A percentile compares a stretch with the other conserved stretches of the same genome.
These are phyloP conservation scores for Liparis tanakae DNA, from an alignment of 2,797 vertebrate species.

Conservation along the genomic window DNA sequence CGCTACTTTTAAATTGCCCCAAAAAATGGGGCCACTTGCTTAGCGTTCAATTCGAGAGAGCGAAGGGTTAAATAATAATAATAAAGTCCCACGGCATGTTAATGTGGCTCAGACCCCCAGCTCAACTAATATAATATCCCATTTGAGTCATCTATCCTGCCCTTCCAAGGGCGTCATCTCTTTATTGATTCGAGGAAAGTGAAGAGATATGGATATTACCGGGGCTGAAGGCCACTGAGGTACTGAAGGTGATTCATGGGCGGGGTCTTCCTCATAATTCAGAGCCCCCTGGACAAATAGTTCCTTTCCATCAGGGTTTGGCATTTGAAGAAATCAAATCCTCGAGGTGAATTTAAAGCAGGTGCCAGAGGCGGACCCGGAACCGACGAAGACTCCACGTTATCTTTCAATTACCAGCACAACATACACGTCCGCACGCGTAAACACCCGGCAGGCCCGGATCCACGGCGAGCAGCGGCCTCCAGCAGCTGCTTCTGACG, in stretches of 20 bases:
- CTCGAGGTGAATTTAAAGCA: slow-evolving; percentile 76
- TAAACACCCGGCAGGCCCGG: slow-evolving; percentile 38
- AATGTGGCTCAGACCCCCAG: slow-evolving; percentile 51
- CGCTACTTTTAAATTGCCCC: neutral
- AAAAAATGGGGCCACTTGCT: neutral
- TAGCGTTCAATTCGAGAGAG: neutral
- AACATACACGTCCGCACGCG: slow-evolving; percentile 50
- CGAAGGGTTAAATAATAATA: too few species aligned
- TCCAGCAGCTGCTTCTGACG: slow-evolving; percentile 38
- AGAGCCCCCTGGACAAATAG: slow-evolving; percentile 70
- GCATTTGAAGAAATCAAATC: slow-evolving; percentile 81
- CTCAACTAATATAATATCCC: slow-evolving; percentile 71
- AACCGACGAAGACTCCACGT: slow-evolving; percentile 48
- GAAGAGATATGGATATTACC: slow-evolving; percentile 80
- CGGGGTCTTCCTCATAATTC: slow-evolving; percentile 74
- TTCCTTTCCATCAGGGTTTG: slow-evolving; percentile 77
- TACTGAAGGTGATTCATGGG: slow-evolving; percentile 78
- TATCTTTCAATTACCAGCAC: slow-evolving; percentile 74
- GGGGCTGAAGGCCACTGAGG: slow-evolving; percentile 74
- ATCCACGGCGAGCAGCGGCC: slow-evolving; percentile 38
- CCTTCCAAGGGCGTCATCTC: slow-evolving; percentile 78
- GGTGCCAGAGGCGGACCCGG: slow-evolving; percentile 47
- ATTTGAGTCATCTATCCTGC: slow-evolving; percentile 70
- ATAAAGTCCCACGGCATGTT: slow-evolving; percentile 22
- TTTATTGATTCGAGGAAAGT: slow-evolving; percentile 81